Evolutionary conservation across 2,888 invertebrate species (phyloP).

Genomic region (Marronus borbonicus): DNA sequence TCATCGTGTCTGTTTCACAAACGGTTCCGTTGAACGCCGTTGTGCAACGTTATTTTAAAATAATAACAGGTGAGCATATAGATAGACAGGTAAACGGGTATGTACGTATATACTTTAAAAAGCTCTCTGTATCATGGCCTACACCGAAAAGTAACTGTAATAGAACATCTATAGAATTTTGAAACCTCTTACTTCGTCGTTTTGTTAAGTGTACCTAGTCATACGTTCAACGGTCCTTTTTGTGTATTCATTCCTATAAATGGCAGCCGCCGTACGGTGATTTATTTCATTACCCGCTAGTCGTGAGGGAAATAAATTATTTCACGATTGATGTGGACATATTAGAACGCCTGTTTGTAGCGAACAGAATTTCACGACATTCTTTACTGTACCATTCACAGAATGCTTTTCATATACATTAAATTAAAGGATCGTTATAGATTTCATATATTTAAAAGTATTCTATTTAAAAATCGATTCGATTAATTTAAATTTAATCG

Average conservation of each 20-base stretch:
- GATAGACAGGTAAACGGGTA: not conserved
- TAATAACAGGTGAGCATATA: slow-evolving; percentile 36
- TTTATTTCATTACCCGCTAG: slow-evolving; percentile 37
- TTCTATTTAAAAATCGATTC: too few species aligned
- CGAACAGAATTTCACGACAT: slow-evolving; percentile 11
- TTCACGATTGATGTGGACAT: slow-evolving; percentile 21
- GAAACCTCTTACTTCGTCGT: slow-evolving; percentile 18
- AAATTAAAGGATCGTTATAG: too few species aligned
- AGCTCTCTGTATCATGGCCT: not conserved
- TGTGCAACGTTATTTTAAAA: slow-evolving; percentile 35
- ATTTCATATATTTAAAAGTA: too few species aligned
- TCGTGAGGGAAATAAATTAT: slow-evolving; percentile 37
- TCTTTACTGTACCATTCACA: not conserved
- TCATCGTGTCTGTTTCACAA: slow-evolving; percentile 21
- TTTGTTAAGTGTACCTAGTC: slow-evolving; percentile 1
- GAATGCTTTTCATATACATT: not conserved
- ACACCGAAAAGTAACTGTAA: slow-evolving; percentile 22
- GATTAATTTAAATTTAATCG: too few species aligned
- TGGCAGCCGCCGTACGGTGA: slow-evolving; percentile 22
- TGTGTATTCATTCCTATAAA: slow-evolving; percentile 38
- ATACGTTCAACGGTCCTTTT: slow-evolving; percentile 27
- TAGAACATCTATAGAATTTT: slow-evolving; percentile 33
- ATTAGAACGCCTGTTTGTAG: not conserved
- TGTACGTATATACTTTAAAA: not conserved
- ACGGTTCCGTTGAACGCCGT: slow-evolving; percentile 17